Evolutionary conservation across 2,113 vertebrate species (phyloP), one percentile per base, ranked within the genome.

Genomic region (Thalassarche chlororhynchos): DNA sequence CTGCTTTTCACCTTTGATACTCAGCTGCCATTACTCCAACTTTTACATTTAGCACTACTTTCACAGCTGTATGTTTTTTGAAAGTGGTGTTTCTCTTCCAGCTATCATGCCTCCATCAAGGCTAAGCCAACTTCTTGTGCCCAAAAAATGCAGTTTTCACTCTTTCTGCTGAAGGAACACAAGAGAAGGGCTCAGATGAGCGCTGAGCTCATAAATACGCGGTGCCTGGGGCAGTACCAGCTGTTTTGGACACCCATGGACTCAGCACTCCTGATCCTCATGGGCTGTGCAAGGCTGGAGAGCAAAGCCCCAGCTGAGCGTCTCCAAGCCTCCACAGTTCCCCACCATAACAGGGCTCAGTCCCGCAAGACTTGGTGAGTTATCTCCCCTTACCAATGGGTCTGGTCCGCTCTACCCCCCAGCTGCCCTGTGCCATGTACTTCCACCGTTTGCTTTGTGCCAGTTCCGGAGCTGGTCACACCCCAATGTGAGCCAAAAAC

Each of bases 291-390:
- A 40, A 61, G 40, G 17, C 64, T 91, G 90, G n/a, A 70, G 55
- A 58, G 34, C 14, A 61, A 54, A 84, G 51, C 20, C 21, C 19
- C 49, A 57, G 62, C 13, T 80, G 54, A 81, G 25, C 7, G 2
- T 18, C 46, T 81, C 31, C 16, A n/a, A 72, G 60, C 34, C 57
- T 51, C 58, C 42, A 24, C 38, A 1, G 1, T n/a, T 81, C 25
- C n/a, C 13, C 77, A 23, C 46, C 46, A 8, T 8, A 15, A 28
- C 51, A 57, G 29, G 10, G 18, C 34, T 83, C n/a, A 44, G 34
- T 60, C 23, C n/a, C 4, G 0, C 29, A 9, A 38, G 18, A 9
- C 23, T 34, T 4, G 0, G 26, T 47, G 75, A 38, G 31, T 20
- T 32, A 6, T 32, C 7, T 76, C 18, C 34, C 14, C 31, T 72